Conservation (phyloP, 2,888 invertebrate genomes). For the Leptothorax acervorum region DNA sequence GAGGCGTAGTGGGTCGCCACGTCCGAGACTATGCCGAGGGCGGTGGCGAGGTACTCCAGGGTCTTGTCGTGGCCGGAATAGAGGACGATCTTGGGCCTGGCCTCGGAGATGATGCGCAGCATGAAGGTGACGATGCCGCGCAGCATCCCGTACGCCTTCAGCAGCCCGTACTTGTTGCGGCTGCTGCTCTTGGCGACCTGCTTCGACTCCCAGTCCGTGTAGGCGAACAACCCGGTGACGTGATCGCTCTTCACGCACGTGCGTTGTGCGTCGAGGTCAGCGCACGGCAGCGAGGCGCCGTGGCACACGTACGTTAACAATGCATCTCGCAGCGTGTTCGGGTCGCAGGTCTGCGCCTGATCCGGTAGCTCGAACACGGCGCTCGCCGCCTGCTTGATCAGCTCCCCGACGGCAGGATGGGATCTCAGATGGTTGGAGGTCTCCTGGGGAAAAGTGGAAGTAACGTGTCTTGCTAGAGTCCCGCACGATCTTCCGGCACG, state of each 20-base stretch:
- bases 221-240: slow-evolving; percentile 92
- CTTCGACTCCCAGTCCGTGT: slow-evolving; percentile 93
- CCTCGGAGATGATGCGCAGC: slow-evolving; percentile 92
- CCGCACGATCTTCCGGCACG: neutral
- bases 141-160: slow-evolving; percentile 94
- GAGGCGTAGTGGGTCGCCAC: slow-evolving; percentile 92
- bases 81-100: slow-evolving; percentile 91
- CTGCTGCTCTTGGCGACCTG: slow-evolving; percentile 88
- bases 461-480: slow-evolving; percentile 1
- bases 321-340: slow-evolving; percentile 92
- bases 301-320: slow-evolving; percentile 95
- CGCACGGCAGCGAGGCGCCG: slow-evolving; percentile 92
- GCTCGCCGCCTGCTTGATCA: slow-evolving; percentile 89
- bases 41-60: slow-evolving; percentile 92
- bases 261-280: slow-evolving; percentile 84
- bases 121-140: slow-evolving; percentile 93
- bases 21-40: slow-evolving; percentile 90
- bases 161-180: slow-evolving; percentile 86
- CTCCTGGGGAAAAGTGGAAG: slow-evolving; percentile 85
- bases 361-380: slow-evolving; percentile 90
- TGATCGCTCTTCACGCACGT: slow-evolving; percentile 90
- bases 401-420: slow-evolving; percentile 91
- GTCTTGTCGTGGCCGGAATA: slow-evolving; percentile 98
- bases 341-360: slow-evolving; percentile 88
- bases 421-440: slow-evolving; percentile 89